A percentile compares a stretch with the other conserved stretches of the same genome.
These are phyloP conservation scores for Amiota mariae DNA, from an alignment of 2,888 invertebrate species.

Conservation along the genomic window DNA sequence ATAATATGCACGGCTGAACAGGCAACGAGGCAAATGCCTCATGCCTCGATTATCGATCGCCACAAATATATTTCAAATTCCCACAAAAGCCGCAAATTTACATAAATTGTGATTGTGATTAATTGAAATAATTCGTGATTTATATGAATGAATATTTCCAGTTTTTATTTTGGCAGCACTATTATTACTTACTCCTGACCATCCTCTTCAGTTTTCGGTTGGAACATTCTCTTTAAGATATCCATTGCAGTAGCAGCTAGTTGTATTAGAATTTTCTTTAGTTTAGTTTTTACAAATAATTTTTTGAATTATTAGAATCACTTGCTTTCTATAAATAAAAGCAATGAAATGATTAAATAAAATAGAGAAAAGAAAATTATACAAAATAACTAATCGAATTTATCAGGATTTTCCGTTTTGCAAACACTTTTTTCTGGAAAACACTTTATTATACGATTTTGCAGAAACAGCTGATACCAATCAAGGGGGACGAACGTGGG, in stretches of 20 bases:
- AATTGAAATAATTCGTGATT: too few species aligned
- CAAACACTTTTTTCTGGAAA: constrained; percentile 10
- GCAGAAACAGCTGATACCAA: not conserved
- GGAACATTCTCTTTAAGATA: constrained; percentile 64
- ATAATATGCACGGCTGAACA: constrained; percentile 5
- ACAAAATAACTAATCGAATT: constrained; percentile 16
- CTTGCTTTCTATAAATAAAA: not conserved
- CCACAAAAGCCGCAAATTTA: not conserved
- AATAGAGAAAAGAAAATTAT: constrained; percentile 10
- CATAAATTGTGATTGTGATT: not conserved
- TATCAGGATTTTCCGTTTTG: constrained; percentile 1
- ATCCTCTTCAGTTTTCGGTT: constrained; percentile 53
- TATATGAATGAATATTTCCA: not conserved
- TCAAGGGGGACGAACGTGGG: not conserved
- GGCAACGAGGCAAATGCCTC: not conserved
- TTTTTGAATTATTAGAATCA: constrained; percentile 11
- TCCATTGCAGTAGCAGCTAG: constrained; percentile 47
- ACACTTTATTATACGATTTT: not conserved
- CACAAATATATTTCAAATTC: not conserved
- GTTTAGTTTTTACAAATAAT: not conserved
- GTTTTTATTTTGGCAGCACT: not conserved
- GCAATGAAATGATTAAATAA: constrained; percentile 19
- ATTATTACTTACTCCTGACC: constrained; percentile 47
- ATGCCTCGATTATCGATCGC: constrained; percentile 19
- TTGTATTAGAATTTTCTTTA: constrained; percentile 2